These are phyloP conservation scores for Cecidostiba fungosa DNA, from an alignment of 2,888 invertebrate species.

Conservation along the genomic window DNA sequence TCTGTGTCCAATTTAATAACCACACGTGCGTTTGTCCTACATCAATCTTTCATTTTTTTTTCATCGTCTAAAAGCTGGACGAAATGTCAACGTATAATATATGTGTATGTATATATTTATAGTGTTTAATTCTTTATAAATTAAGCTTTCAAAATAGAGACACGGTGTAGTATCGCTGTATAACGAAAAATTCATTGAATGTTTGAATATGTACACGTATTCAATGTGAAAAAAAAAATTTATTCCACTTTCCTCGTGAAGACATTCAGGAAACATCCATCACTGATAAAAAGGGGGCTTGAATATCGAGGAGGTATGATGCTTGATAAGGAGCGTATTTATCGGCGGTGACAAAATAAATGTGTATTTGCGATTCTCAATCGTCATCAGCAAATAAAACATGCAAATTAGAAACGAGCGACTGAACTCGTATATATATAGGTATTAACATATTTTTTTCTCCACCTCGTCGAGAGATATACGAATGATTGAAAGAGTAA, in stretches of 20 bases:
- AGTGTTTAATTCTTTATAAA: too few relatives aligned
- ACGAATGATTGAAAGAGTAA: conserved; percentile 40
- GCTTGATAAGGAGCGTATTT: conserved; percentile 34
- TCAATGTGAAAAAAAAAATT: not conserved
- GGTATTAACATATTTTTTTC: not conserved
- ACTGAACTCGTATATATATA: not conserved
- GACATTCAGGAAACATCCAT: not conserved
- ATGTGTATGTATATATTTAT: too few relatives aligned
- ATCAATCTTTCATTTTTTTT: not conserved
- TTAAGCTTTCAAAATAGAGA: too few relatives aligned
- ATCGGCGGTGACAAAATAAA: conserved; percentile 14
- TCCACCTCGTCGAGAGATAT: not conserved
- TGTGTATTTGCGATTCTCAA: conserved; percentile 13
- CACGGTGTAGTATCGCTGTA: too few relatives aligned
- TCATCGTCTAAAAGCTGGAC: not conserved
- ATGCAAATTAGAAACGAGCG: conserved; percentile 29
- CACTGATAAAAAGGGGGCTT: conserved; percentile 10
- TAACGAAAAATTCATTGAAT: too few relatives aligned
- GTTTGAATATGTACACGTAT: not conserved
- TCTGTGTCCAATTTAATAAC: conserved; percentile 18
- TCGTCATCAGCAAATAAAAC: conserved; percentile 22
- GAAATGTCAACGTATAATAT: not conserved
- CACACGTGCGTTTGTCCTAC: not conserved
- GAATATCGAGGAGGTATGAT: conserved; percentile 6
- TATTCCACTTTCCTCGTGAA: not conserved